A percentile compares a stretch with the other conserved stretches of the same genome.
These are phyloP conservation scores for Drosophila austrosaltans DNA, from an alignment of 2,888 invertebrate species.

Conservation along the genomic window DNA sequence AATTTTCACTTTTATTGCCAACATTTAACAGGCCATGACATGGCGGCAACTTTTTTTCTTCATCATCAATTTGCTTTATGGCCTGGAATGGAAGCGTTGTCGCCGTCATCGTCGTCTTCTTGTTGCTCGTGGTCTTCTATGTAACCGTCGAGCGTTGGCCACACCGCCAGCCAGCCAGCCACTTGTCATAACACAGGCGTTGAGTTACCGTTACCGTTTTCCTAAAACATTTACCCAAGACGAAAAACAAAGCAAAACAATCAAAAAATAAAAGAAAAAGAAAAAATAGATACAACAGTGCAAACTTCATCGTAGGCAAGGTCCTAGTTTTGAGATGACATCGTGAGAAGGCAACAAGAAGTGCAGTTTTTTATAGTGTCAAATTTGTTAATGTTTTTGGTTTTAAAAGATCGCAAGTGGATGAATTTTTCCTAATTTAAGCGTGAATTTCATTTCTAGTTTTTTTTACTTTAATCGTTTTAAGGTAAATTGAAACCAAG, in stretches of 20 bases:
- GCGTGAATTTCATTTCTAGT: too few species aligned
- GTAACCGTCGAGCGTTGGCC: conserved; percentile 30
- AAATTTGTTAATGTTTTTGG: too few species aligned
- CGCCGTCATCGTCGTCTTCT: background rate
- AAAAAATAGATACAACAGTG: conserved; percentile 63
- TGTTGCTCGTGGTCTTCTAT: background rate
- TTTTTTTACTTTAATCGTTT: too few species aligned
- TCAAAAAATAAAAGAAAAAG: conserved; percentile 41
- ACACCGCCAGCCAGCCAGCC: conserved; percentile 47
- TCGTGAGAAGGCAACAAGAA: background rate
- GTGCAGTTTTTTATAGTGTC: too few species aligned
- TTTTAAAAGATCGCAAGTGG: too few species aligned
- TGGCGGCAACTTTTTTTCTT: conserved; percentile 61
- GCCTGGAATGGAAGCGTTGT: conserved; percentile 48
- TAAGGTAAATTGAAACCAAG: too few species aligned
- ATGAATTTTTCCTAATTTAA: too few species aligned
- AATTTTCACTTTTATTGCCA: conserved; percentile 78
- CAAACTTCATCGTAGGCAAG: conserved; percentile 31
- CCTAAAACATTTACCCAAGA: conserved; percentile 49
- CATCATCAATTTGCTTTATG: conserved; percentile 78
- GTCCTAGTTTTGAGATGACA: conserved; percentile 26
- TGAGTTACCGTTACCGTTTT: conserved; percentile 64
- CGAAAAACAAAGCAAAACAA: conserved; percentile 11
- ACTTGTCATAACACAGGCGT: conserved; percentile 75
- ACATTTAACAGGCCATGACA: conserved; percentile 79